phyloP scores from a whole-genome alignment of 1,140 invertebrate genomes.

The Ephestia elutella region DNA sequence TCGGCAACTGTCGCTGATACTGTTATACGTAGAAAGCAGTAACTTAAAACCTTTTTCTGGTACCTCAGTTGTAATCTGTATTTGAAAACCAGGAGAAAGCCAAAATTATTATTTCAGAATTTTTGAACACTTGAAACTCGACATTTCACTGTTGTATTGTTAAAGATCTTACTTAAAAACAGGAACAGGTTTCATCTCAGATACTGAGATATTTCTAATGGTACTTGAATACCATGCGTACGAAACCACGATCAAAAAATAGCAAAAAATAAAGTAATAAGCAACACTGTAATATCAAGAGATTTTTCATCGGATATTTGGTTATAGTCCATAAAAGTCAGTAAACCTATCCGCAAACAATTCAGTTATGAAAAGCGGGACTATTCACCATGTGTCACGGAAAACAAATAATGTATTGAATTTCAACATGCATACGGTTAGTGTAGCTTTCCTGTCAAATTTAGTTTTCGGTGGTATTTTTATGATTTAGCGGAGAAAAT shows the following conservation, averaged over 20 bases:
- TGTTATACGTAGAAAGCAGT: background rate
- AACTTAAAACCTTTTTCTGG: no score
- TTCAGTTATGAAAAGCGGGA: background rate
- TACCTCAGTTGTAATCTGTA: no score
- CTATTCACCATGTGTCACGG: slow-evolving; percentile 15
- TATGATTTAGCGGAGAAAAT: background rate
- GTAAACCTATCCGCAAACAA: background rate
- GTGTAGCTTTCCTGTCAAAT: background rate
- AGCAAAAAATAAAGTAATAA: no score
- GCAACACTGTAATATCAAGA: no score
- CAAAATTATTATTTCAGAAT: no score
- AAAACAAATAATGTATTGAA: slow-evolving; percentile 34
- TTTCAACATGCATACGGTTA: slow-evolving; percentile 21
- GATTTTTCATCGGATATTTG: background rate
- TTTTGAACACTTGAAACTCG: no score
- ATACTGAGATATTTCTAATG: no score
- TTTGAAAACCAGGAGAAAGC: no score
- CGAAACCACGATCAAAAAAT: background rate
- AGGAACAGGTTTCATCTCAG: no score
- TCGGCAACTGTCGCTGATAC: background rate
- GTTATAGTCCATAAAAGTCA: background rate
- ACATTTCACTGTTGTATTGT: no score
- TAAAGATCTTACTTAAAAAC: no score
- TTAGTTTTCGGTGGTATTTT: background rate
- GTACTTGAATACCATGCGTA: no score